Conservation (phyloP, 2,113 vertebrate genomes). For the Puma concolor region DNA sequence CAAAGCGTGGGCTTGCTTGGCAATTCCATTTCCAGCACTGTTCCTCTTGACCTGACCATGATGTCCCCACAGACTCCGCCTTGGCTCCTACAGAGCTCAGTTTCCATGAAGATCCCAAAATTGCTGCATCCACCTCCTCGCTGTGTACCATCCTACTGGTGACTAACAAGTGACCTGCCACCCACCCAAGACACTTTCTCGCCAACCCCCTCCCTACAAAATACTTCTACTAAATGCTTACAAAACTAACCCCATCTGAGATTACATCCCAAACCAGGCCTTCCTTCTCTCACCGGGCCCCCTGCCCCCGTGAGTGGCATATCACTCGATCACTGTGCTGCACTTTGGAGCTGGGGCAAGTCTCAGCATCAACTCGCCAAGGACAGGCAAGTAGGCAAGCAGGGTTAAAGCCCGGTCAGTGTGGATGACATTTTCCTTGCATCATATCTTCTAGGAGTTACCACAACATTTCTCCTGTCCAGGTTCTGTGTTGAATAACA, state of each 20-base stretch:
- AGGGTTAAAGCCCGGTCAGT: background rate
- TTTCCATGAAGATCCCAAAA: background rate
- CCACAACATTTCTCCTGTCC: background rate
- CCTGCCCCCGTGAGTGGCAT: accelerated
- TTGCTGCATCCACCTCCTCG: background rate
- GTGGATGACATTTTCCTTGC: background rate
- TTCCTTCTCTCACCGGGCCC: accelerated
- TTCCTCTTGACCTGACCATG: background rate
- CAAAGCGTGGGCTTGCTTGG: background rate
- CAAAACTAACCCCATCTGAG: background rate
- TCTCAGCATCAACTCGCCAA: accelerated
- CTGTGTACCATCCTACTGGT: background rate
- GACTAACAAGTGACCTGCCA: background rate
- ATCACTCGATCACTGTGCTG: accelerated
- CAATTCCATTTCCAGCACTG: background rate
- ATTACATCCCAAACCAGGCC: background rate
- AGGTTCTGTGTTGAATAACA: background rate
- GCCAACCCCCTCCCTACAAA: background rate
- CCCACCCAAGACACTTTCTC: background rate
- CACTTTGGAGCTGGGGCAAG: background rate
- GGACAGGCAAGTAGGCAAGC: background rate
- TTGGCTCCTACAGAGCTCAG: background rate
- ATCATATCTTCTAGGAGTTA: background rate
- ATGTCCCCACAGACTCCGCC: background rate
- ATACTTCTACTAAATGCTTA: background rate